Evolutionary conservation across 2,888 invertebrate genomes (phyloP), one percentile per base, ranked within the genome.

Genomic region (Tupiocoris notatus): DNA sequence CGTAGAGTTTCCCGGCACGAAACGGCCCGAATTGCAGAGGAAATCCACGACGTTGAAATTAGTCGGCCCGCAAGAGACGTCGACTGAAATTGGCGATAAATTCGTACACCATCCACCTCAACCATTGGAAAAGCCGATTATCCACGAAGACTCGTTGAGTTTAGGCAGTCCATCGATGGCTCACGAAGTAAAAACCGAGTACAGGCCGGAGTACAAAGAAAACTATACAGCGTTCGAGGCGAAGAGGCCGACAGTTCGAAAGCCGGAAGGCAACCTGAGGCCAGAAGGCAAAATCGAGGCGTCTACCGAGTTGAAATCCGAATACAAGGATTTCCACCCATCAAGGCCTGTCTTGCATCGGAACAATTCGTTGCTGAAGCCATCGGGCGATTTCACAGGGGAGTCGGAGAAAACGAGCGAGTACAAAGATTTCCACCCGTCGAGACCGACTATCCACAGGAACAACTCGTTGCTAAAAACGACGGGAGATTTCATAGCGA

Each of bases 291-390:
- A 65, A 2, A 75, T 80, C 54, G 73, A 24, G 57, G 77, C 62
- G n/a, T 54, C 76, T 12, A 71, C 79, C 25, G 79, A 79, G 70
- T 58, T 77, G 24, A 71, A 61, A 71, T 71, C 80, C 7, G 79
- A 80, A 71, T 80, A 66, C 70, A 71, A 75, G 24, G 79, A 80
- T 70, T 80, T 79, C 65, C 80, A 79, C 20, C 78, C 79, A 23
- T 65, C 78, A 17, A 75, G 80, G 63, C 78, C 78, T 12, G 68
- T 79, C 20, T 71, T 77, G 17, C 71, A 80, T 17, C 77, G 79
- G 54, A 77, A 78, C 39, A 64, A 79, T 24, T 78, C 80, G 9
- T 78, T 39, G 76, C 71, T 78, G 56, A 79, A 78, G 67, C 68
- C 75, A 1, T 73, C 73, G 54, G 79, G 79, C 12, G 77, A 74